Conservation (phyloP, 2,888 invertebrate genomes). For the Agelastica alni region DNA sequence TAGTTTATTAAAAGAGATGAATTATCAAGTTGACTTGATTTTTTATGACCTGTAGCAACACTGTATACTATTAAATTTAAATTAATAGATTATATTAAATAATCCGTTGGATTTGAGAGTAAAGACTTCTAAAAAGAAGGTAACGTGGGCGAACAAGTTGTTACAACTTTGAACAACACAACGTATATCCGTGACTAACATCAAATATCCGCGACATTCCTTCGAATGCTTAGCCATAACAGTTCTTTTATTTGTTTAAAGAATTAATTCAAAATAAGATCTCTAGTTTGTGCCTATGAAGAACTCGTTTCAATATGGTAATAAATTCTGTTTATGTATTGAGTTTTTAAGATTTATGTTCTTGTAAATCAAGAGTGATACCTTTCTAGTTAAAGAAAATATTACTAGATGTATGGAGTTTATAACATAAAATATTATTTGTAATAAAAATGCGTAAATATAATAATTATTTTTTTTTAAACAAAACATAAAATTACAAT, state of each 20-base stretch:
- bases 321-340: constrained; percentile 10
- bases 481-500: no score
- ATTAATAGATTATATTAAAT: constrained; percentile 2
- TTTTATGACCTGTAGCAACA: no score
- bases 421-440: no score
- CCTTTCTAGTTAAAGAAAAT: no score
- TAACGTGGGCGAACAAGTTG: constrained; percentile 38
- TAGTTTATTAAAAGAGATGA: no score
- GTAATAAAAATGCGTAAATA: no score
- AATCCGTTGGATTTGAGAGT: constrained; percentile 2
- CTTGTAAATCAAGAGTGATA: not conserved
- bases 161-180: constrained; percentile 21
- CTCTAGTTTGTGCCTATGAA: not conserved
- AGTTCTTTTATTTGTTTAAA: constrained; percentile 29
- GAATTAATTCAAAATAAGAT: not conserved
- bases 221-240: constrained; percentile 33
- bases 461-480: no score
- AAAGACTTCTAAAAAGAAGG: not conserved
- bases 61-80: no score
- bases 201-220: constrained; percentile 33
- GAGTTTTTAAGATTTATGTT: constrained; percentile 6
- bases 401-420: not conserved
- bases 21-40: no score
- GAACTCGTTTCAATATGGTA: not conserved
- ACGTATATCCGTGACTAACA: constrained; percentile 32